Evolutionary conservation across 2,113 vertebrate species (phyloP), one percentile per base, ranked within the genome.

Genomic region (Sapajus apella): DNA sequence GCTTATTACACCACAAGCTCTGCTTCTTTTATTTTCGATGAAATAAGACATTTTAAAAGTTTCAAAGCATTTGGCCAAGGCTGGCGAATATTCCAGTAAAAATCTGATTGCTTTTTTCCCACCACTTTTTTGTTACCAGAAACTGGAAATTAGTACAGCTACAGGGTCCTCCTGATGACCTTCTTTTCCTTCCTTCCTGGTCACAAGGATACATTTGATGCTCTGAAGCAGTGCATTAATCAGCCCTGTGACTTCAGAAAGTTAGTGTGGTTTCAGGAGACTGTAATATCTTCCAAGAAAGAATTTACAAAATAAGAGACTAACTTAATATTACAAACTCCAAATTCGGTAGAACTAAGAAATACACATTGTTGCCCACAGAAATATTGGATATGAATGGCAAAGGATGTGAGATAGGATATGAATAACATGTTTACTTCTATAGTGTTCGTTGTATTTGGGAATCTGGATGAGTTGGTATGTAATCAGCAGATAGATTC

Each of bases 11-110:
- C 25, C 9, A 2, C 58, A 76, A 73, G 14, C 43, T 11, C 17
- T 43, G 86, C 35, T 96, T 93, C 30, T 95, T 92, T 61, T 50
- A 91, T 55, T 81, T 96, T 93, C 90, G 80, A 9, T 45, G 58
- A 84, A 70, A 82, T 25, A 75, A 77, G 50, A 92, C 66, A 73
- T 83, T 35, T 37, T 25, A 72, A 93, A 95, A 70, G 73, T 91
- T 82, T 25, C 37, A 83, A 79, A 84, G 58, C 37, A 81, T 90
- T 86, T 93, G 77, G 79, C 14, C 14, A 73, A 76, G 32, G 30
- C 58, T 30, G 12, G 40, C n/a, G 32, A 43, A n/a, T 30, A 80
- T 5, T 30, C 23, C 27, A 32, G 17, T 61, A 91, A 45, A 64
- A 90, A 82, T 72, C 43, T 79, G 35, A 73, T 68, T 88, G 73